These are phyloP conservation scores for Aleadryas rufinucha DNA, from an alignment of 2,113 vertebrate species.

Conservation along the genomic window DNA sequence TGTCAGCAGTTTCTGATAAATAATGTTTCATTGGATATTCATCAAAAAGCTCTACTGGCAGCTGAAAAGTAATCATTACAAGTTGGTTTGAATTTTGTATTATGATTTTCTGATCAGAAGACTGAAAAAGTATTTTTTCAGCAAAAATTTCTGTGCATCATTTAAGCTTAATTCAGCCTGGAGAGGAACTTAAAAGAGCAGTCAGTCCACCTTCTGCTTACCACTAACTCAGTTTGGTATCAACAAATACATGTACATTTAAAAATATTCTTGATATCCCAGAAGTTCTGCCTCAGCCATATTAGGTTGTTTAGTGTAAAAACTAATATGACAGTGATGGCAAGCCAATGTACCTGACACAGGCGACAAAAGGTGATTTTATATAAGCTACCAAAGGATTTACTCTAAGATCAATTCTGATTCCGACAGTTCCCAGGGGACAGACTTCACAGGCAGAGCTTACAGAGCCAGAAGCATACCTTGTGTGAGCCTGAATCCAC, in stretches of 20 bases:
- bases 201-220: background rate
- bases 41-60: background rate
- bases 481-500: background rate
- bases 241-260: background rate
- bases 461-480: background rate
- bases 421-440: background rate
- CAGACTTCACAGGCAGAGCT: background rate
- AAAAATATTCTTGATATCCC: background rate
- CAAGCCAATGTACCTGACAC: background rate
- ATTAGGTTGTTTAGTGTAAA: background rate
- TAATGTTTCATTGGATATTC: background rate
- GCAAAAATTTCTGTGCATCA: background rate
- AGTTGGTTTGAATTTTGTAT: background rate
- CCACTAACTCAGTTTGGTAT: background rate
- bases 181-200: background rate
- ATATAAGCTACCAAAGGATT: background rate
- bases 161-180: background rate
- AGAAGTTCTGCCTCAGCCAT: background rate
- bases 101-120: background rate
- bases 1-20: background rate
- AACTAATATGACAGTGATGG: background rate
- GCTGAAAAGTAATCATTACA: background rate
- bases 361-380: background rate
- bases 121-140: background rate
- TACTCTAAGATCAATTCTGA: background rate